A percentile compares a stretch with the other conserved stretches of the same genome.
phyloP scores from a whole-genome alignment of 2,113 vertebrate species.

The Sclerurus mexicanus region DNA sequence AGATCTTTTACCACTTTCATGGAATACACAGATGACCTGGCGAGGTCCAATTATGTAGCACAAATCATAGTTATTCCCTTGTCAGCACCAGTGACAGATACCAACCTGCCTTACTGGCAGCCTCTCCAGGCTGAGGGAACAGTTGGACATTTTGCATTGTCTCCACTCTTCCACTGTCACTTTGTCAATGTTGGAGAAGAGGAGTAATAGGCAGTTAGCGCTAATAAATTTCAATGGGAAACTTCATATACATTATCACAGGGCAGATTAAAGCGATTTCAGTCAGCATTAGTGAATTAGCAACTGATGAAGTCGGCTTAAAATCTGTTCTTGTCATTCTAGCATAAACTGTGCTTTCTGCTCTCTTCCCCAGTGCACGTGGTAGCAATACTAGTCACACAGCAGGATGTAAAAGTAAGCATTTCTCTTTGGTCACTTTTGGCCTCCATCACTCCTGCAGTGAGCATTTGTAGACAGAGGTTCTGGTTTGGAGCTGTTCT shows the following conservation, averaged over 20 bases:
- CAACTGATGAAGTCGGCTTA: not conserved
- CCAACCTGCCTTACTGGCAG: not conserved
- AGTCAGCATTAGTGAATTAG: not conserved
- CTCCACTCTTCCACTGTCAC: not conserved
- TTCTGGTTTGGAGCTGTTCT: not conserved
- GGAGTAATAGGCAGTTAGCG: not conserved
- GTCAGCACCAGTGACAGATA: not conserved
- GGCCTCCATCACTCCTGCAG: not conserved
- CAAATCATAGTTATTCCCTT: not conserved
- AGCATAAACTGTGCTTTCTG: not conserved
- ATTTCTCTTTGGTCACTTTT: no score
- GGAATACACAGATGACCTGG: not conserved
- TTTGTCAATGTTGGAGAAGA: not conserved
- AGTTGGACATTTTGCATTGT: accelerated
- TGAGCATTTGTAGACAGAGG: not conserved
- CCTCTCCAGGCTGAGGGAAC: not conserved
- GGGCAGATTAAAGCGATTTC: not conserved
- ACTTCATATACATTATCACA: not conserved
- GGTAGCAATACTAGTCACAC: not conserved
- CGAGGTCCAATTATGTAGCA: accelerated
- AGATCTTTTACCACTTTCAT: not conserved
- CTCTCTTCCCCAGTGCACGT: not conserved
- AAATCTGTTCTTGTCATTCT: not conserved
- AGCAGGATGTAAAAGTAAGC: not conserved
- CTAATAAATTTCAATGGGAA: not conserved